These are phyloP conservation scores for Pipra filicauda DNA, from an alignment of 2,113 vertebrate genomes.

Conservation along the genomic window DNA sequence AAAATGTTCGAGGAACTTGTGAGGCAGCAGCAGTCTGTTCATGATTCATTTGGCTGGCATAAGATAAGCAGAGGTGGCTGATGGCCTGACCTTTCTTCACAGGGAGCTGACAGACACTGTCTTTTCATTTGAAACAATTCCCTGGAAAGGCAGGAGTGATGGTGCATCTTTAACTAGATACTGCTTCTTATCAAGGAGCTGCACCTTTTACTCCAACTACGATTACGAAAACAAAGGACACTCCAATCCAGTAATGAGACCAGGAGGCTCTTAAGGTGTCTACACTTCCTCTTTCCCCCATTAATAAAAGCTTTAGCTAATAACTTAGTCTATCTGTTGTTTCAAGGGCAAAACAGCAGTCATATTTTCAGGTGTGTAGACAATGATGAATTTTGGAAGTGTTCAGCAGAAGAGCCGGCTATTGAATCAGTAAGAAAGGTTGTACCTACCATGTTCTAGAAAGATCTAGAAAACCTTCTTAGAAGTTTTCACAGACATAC, in stretches of 20 bases:
- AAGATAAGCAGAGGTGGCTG: not conserved
- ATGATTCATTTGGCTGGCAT: not conserved
- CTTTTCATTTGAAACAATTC: not conserved
- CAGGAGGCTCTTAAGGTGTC: not conserved
- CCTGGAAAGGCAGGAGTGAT: not conserved
- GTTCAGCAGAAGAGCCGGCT: not conserved
- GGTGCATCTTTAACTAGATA: conserved; percentile 16
- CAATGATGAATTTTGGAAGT: not conserved
- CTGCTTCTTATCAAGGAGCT: conserved; percentile 38
- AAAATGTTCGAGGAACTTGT: not conserved
- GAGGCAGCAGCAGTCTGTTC: not conserved
- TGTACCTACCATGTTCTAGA: not conserved
- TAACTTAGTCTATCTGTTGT: not conserved
- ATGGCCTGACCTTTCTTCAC: not conserved
- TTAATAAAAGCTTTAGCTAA: conserved; percentile 26
- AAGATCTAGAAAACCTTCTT: not conserved
- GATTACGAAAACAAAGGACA: conserved; percentile 20
- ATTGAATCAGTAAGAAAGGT: not conserved
- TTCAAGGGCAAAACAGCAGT: conserved; percentile 19
- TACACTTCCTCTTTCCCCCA: not conserved
- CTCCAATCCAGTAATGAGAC: not conserved
- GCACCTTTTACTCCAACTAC: conserved; percentile 42
- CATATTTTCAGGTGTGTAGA: not conserved
- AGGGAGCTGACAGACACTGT: not conserved
- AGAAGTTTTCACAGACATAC: not conserved